These are phyloP conservation scores for Spicauda simplicius DNA, from an alignment of 2,888 invertebrate species.

Conservation along the genomic window DNA sequence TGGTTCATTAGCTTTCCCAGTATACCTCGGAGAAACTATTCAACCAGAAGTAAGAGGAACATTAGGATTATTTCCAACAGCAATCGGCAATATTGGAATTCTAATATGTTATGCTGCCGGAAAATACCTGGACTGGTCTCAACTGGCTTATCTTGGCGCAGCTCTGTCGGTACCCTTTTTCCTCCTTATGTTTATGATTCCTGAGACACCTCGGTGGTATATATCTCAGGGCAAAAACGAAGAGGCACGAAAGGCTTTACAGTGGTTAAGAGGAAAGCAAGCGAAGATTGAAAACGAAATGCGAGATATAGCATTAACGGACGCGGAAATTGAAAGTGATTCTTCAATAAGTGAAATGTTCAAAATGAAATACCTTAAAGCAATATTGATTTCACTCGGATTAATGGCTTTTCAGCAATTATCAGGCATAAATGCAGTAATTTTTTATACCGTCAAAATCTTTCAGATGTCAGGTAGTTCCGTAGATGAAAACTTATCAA, in stretches of 20 bases:
- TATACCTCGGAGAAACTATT: constrained; percentile 96
- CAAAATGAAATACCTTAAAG: constrained; percentile 89
- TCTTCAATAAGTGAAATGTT: constrained; percentile 88
- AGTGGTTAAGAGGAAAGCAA: constrained; percentile 93
- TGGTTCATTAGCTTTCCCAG: constrained; percentile 94
- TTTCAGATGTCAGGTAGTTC: constrained; percentile 94
- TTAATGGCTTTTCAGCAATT: constrained; percentile 98
- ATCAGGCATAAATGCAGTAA: constrained; percentile 97
- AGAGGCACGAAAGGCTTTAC: constrained; percentile 90
- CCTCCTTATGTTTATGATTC: constrained; percentile 92
- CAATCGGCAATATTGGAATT: constrained; percentile 94
- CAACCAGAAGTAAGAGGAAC: constrained; percentile 96
- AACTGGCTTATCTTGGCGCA: constrained; percentile 92
- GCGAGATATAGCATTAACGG: constrained; percentile 88
- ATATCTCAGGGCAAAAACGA: constrained; percentile 90
- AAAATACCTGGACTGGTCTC: constrained; percentile 91
- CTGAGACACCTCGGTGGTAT: constrained; percentile 97
- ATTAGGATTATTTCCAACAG: constrained; percentile 93
- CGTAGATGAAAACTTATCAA: constrained; percentile 90
- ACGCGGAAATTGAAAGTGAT: constrained; percentile 87
- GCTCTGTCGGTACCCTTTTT: constrained; percentile 91
- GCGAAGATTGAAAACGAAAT: constrained; percentile 92
- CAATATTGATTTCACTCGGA: constrained; percentile 92
- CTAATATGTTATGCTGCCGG: constrained; percentile 92
- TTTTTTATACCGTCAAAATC: constrained; percentile 96